Evolutionary conservation across 2,797 vertebrate species (phyloP), one percentile per base, ranked within the genome.

Genomic region (Pterois miles): DNA sequence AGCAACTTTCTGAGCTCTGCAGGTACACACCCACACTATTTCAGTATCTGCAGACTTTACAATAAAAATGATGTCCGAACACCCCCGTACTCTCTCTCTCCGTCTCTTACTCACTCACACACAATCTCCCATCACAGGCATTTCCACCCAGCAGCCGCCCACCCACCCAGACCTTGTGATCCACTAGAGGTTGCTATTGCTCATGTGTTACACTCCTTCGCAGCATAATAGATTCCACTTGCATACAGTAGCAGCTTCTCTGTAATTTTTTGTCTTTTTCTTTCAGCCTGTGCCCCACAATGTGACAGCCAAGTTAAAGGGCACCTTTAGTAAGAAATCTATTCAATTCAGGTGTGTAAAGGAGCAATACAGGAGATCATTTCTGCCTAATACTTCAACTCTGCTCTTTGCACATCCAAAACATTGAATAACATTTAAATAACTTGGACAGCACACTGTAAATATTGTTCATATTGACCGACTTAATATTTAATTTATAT

Each of bases 151-250:
- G 33, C 10, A 4, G 27, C 36, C 36, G 12, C 43, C 48, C 66
- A 71, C 69, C 74, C 31, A 63, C 46, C 43, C 65, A 43, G 14
- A 81, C 20, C 48, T n/a, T 63, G 23, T 71, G 75, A 66, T 78
- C 89, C 91, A 88, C 88, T 65, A 89, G 85, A 88, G 85, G 90
- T 0, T 78, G 85, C 87, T 90, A 34, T 84, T 88, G 80, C 38
- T 83, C 65, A 64, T 74, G 40, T 27, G n/a, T 70, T 57, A 18
- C 4, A 46, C 31, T 29, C 58, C 33, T 59, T 71, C 68, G 63
- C 34, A 38, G 27, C 38, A 77, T 74, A 52, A 58, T 54, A 71
- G 14, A 80, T 80, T 74, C 65, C 29, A 22, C 40, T 38, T 52
- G 10, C 13, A 20, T n/a, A 27, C 8, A 22, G 34, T 14, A 48